Evolutionary conservation across 30 jellyfish, hydroid and myxozoan species (phyloP).

Genomic region (Phacellophora camtschatica): DNA sequence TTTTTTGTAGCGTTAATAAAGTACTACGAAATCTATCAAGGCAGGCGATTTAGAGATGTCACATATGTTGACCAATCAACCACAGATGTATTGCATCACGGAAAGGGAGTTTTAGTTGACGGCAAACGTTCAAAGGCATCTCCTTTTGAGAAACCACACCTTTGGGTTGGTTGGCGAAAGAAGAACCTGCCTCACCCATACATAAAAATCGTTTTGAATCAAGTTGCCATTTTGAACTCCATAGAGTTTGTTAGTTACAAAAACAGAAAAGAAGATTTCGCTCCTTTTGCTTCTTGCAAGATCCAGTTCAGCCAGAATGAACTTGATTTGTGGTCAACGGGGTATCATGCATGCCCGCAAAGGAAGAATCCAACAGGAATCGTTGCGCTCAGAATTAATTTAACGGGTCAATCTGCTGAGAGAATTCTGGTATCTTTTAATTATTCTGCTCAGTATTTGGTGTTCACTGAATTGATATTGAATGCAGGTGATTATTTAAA

Average conservation of each 20-base stretch:
- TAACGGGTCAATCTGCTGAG: neutral
- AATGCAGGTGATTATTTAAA: neutral
- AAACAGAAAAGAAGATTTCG: neutral
- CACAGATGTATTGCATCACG: neutral
- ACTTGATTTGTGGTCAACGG: neutral
- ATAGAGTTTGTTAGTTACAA: neutral
- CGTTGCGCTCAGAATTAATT: neutral
- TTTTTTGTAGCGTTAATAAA: neutral
- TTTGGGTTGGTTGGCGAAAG: constrained; percentile 11
- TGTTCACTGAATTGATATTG: neutral
- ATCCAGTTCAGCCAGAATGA: neutral
- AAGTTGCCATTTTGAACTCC: neutral
- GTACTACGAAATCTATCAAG: neutral
- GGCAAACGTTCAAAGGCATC: neutral
- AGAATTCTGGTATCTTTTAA: neutral
- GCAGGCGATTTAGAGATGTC: neutral
- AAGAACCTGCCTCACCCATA: neutral
- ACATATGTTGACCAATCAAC: neutral
- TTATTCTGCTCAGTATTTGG: neutral
- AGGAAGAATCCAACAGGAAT: neutral
- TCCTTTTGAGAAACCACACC: neutral
- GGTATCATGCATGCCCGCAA: neutral
- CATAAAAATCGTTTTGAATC: neutral
- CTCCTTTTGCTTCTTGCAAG: neutral
- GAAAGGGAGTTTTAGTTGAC: constrained; percentile 1